Percentiles rank a stretch among this genome's conserved stretches.
Evolutionary conservation across 1,140 invertebrate species (phyloP).

Genomic region (Sitobion miscanthi): DNA sequence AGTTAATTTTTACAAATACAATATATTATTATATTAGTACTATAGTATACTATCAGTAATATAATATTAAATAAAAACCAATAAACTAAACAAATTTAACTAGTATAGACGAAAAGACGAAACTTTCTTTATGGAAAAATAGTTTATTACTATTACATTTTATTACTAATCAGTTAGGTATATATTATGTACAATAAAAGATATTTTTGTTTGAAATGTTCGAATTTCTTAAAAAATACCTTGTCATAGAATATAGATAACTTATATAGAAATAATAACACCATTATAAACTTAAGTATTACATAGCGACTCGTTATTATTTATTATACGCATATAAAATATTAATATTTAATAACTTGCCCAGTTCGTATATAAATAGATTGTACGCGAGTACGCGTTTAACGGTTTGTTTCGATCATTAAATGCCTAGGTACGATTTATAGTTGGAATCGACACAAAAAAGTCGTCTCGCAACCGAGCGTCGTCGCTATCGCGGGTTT

Average conservation of each 20-base stretch:
- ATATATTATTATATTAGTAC: too few relatives aligned
- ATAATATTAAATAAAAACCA: neutral
- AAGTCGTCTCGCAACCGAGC: neutral
- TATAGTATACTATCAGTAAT: neutral
- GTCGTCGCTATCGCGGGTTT: neutral
- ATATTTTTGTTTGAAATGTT: neutral
- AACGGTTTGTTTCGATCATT: neutral
- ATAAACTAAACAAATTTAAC: neutral
- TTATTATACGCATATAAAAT: neutral
- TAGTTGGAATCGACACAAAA: neutral
- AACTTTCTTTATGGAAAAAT: neutral
- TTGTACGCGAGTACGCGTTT: neutral
- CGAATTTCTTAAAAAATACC: neutral
- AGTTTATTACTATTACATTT: neutral
- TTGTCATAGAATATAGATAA: neutral
- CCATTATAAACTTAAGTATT: too few relatives aligned
- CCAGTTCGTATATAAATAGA: neutral
- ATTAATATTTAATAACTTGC: neutral
- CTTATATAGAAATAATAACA: neutral
- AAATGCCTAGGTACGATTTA: neutral
- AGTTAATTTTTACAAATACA: neutral
- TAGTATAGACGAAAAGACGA: neutral
- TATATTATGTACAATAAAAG: neutral
- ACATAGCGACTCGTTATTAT: neutral
- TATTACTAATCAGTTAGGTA: too few relatives aligned